Evolutionary conservation across 1,140 invertebrate species (phyloP).

Genomic region (Drosophila novamexicana): DNA sequence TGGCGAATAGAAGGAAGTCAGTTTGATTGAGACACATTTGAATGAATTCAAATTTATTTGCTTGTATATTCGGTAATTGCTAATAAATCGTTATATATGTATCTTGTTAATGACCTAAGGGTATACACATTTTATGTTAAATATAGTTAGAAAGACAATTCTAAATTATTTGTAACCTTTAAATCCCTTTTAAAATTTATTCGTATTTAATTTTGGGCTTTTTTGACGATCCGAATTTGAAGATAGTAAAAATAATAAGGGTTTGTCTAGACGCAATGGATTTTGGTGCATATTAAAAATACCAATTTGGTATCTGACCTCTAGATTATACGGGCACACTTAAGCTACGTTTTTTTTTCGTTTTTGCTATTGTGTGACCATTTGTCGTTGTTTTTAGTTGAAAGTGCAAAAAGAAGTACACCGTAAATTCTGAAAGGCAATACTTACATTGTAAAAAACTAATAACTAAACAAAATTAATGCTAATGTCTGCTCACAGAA

Average conservation of each 20-base stretch:
- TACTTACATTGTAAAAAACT: slow-evolving; percentile 23
- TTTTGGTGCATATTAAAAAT: slow-evolving; percentile 14
- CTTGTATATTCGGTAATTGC: slow-evolving; percentile 25
- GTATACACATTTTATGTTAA: background rate
- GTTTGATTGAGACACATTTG: background rate
- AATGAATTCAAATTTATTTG: slow-evolving; percentile 3
- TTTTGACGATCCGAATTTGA: background rate
- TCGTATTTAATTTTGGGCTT: background rate
- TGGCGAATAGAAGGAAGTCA: slow-evolving; percentile 86
- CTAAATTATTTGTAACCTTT: too few relatives aligned
- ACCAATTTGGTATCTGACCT: slow-evolving; percentile 8
- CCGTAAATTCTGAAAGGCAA: slow-evolving; percentile 24
- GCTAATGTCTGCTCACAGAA: slow-evolving; percentile 35
- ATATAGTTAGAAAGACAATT: background rate
- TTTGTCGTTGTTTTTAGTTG: slow-evolving; percentile 54
- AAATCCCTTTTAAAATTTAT: background rate
- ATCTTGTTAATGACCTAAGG: background rate
- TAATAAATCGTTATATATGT: slow-evolving; percentile 30
- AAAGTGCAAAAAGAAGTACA: slow-evolving; percentile 46
- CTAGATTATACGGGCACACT: slow-evolving; percentile 22
- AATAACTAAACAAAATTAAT: slow-evolving; percentile 28
- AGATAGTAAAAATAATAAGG: background rate
- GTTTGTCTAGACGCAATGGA: background rate
- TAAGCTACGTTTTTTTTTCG: slow-evolving; percentile 37
- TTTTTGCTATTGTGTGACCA: slow-evolving; percentile 55